Evolutionary conservation across 1,140 invertebrate species (phyloP).

Genomic region (Hormaphis cornu): DNA sequence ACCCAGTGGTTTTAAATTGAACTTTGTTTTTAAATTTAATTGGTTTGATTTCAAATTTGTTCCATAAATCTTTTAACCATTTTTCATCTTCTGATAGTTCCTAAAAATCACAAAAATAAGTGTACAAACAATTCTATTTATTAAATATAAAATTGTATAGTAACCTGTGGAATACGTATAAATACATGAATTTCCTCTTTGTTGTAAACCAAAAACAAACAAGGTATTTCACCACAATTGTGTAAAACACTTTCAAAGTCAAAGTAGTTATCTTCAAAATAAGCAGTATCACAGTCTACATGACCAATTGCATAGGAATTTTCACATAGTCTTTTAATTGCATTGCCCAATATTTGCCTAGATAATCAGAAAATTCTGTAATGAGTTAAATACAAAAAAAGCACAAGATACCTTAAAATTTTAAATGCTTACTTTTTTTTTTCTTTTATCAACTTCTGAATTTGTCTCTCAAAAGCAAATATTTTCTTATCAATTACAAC

Average conservation of each 20-base stretch:
- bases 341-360: neutral
- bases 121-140: neutral
- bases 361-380: neutral
- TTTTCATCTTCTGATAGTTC: neutral
- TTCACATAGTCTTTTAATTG: neutral
- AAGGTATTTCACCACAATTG: conserved; percentile 42
- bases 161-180: conserved; percentile 54
- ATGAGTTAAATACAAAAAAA: neutral
- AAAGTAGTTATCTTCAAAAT: neutral
- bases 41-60: conserved; percentile 6
- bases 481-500: conserved; percentile 11
- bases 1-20: neutral
- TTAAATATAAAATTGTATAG: neutral
- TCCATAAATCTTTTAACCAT: conserved; percentile 14
- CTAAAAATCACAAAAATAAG: neutral
- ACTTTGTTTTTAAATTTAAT: conserved; percentile 13
- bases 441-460: conserved; percentile 10
- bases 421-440: conserved; percentile 11
- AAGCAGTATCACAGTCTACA: neutral
- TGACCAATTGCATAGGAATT: neutral
- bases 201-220: conserved; percentile 51
- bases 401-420: neutral
- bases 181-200: conserved; percentile 51
- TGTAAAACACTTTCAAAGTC: neutral
- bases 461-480: conserved; percentile 4